Base-by-base conservation (phyloP, 2,888 invertebrate genomes). In the Disparrhopalites patrizii region DNA sequence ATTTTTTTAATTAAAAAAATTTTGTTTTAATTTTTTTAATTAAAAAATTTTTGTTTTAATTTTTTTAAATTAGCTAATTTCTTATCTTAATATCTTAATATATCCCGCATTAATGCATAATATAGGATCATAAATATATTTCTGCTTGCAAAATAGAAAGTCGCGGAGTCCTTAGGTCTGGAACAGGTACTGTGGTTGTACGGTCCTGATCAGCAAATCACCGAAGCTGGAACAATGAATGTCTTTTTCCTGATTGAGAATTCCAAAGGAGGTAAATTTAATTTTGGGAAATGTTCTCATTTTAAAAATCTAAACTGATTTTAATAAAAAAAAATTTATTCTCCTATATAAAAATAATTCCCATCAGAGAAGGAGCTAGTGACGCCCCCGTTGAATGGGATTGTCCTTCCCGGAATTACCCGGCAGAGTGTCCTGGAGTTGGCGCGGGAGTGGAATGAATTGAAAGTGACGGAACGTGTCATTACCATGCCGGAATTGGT, bases 171-270 rank as follows among this genome's bases (percentile, higher is more conserved):
- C 1, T 15, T 30, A 8, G 93, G 93, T 1, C 86, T 93, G 72
- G 93, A 97, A 75, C 98, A 98, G 82, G 94, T 95, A 8, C 80
- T 99, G 65, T 99, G 99, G 99, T 82, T 99, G 40, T 96, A 90
- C 78, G 98, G 97, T 2, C 88, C 91, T 0, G 88, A 98, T 77
- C 88, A 95, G 78, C 86, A 93, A 79, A 78, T 99, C 28, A 98
- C 98, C 0, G 99, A 99, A 84, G 96, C 92, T 54, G 99, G 99
- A 61, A 92, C 97, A n/a, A 99, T 99, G 99, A 99, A 99, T 79
- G 86, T 99, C 62, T 97, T 98, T 79, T 84, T 93, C 78, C 87
- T 90, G 76, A 88, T 87, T 81, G 83, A 89, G 70, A 91, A 97
- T 78, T 89, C 93, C 63, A 82, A 90, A 78, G 96, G 96, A 85